Percentiles rank a stretch among this genome's conserved stretches.
These are phyloP conservation scores for Paratrypauchen microcephalus DNA, from an alignment of 2,797 vertebrate species.

Conservation along the genomic window DNA sequence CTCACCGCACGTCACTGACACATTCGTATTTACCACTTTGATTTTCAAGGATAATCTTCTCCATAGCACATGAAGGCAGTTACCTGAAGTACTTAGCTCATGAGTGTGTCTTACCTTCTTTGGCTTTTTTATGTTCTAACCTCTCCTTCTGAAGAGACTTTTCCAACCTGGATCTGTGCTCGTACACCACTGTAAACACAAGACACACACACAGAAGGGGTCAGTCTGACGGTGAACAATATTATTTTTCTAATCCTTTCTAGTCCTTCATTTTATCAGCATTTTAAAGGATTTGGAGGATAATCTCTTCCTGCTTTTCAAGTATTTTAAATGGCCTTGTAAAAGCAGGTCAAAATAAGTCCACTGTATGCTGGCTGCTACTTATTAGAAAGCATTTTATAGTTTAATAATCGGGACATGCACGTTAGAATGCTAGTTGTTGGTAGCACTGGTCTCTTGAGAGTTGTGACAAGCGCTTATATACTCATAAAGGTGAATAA, in stretches of 20 bases:
- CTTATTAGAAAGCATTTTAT: no score
- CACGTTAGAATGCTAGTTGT: no score
- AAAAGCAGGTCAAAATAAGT: no score
- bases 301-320: not conserved
- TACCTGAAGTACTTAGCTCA: not conserved
- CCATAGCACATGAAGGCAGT: no score
- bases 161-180: slow-evolving; percentile 96
- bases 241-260: slow-evolving; percentile 22
- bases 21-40: no score
- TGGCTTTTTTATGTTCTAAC: slow-evolving; percentile 96
- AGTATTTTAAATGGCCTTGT: not conserved
- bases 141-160: slow-evolving; percentile 98
- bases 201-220: not conserved
- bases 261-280: not conserved
- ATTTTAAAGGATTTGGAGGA: not conserved
- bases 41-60: no score
- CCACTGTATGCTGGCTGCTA: no score
- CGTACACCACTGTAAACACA: slow-evolving; percentile 88
- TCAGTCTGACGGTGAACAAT: slow-evolving; percentile 4
- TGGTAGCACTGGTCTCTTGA: no score
- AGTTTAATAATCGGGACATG: no score
- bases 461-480: no score
- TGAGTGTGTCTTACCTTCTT: slow-evolving; percentile 84
- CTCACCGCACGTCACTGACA: no score
- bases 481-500: no score